These are phyloP conservation scores for Neosilurus mollespiculum DNA, from an alignment of 2,797 vertebrate genomes.

Conservation along the genomic window DNA sequence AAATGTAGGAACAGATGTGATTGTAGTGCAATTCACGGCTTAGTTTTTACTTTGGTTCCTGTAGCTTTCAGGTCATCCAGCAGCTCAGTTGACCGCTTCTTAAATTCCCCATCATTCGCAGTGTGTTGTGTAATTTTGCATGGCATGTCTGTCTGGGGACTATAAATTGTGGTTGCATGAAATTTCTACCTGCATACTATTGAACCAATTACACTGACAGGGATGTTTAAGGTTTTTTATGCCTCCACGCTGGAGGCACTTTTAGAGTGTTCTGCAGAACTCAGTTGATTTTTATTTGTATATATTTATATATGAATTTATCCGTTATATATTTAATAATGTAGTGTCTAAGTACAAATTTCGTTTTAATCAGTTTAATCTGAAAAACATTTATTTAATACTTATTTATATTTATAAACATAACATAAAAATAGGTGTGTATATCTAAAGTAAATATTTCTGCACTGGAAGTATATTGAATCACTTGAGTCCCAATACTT, in stretches of 20 bases:
- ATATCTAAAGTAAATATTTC: too few species aligned
- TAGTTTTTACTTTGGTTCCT: not conserved
- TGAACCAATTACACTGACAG: not conserved
- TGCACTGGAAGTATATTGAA: not conserved
- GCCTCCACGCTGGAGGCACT: not conserved
- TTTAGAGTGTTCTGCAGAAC: not conserved
- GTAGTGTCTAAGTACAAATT: too few species aligned
- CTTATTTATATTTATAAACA: not conserved
- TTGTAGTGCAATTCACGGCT: not conserved
- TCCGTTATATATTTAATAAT: too few species aligned
- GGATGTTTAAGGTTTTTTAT: not conserved
- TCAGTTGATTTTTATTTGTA: too few species aligned
- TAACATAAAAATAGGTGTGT: not conserved
- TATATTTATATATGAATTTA: too few species aligned
- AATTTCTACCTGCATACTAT: not conserved
- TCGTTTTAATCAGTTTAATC: too few species aligned
- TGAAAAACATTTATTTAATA: not conserved
- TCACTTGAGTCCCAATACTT: not conserved
- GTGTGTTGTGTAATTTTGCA: not conserved
- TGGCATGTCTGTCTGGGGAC: not conserved
- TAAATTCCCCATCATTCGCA: not conserved
- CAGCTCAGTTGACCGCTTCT: not conserved
- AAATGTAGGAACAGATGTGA: not conserved
- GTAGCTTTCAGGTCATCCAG: not conserved
- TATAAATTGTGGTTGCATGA: not conserved